Evolutionary conservation across 2,113 vertebrate genomes (phyloP).

Genomic region (Electrona antarctica): DNA sequence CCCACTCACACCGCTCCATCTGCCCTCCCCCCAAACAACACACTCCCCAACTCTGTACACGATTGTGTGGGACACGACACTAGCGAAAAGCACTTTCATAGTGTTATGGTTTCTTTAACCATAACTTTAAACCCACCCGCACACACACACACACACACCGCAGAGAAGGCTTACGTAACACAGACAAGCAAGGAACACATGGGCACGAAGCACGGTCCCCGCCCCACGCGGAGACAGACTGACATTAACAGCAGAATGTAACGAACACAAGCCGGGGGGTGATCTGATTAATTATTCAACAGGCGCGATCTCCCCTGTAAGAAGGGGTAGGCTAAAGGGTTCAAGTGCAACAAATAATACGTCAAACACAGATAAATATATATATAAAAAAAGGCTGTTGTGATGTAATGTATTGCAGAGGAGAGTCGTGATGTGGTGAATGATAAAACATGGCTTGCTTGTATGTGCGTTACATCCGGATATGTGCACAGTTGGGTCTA

Average conservation of each 20-base stretch:
- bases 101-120: conserved; percentile 5
- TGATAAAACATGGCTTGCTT: conserved; percentile 25
- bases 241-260: conserved; percentile 33
- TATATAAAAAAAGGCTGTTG: background rate
- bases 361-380: conserved; percentile 4
- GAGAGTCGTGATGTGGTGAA: conserved; percentile 12
- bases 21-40: background rate
- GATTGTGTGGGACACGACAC: background rate
- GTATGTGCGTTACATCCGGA: background rate
- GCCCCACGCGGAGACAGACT: conserved; percentile 36
- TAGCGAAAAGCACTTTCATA: conserved; percentile 4
- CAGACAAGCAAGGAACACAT: conserved; percentile 1
- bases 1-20: conserved; percentile 8
- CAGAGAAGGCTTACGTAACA: conserved; percentile 50
- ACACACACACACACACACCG: background rate
- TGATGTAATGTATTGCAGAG: conserved; percentile 18
- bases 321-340: conserved; percentile 5
- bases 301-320: conserved; percentile 8
- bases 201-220: conserved; percentile 33
- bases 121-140: background rate
- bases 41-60: background rate
- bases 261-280: conserved; percentile 22
- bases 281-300: conserved; percentile 61
- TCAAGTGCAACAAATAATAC: background rate
- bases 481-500: conserved; percentile 3